A percentile compares a stretch with the other conserved stretches of the same genome.
Evolutionary conservation across 2,113 vertebrate genomes (phyloP).

Genomic region (Gambusia holbrooki): DNA sequence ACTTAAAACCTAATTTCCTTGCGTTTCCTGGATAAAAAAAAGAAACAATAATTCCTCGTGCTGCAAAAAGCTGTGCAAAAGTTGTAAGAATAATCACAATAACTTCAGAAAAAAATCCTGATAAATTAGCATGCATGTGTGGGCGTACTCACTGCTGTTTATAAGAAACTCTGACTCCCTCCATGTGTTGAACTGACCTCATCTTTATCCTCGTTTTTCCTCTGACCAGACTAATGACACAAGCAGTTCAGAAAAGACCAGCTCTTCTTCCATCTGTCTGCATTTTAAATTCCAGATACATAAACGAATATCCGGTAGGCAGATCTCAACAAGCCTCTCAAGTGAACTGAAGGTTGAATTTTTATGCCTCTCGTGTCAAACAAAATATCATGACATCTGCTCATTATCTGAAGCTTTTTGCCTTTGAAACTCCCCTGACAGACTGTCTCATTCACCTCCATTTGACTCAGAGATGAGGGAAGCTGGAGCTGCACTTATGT

Average conservation of each 20-base stretch:
- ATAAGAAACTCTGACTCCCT: neutral
- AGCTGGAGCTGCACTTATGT: constrained; percentile 41
- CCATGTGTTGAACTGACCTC: constrained; percentile 1
- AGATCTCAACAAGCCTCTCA: constrained; percentile 16
- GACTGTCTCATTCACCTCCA: constrained; percentile 69
- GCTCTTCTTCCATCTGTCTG: constrained; percentile 46
- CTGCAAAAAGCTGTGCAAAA: neutral
- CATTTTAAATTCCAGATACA: constrained; percentile 35
- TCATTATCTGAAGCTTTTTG: constrained; percentile 64
- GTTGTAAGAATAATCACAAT: neutral
- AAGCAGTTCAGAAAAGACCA: constrained; percentile 29
- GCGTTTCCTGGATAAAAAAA: too few species aligned
- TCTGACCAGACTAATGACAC: constrained; percentile 8
- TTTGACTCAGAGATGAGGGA: constrained; percentile 54
- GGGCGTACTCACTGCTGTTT: neutral
- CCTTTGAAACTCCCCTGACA: constrained; percentile 51
- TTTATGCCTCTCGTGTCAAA: constrained; percentile 50
- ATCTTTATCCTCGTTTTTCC: neutral
- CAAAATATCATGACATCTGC: constrained; percentile 74
- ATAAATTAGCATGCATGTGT: neutral
- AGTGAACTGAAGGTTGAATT: constrained; percentile 61
- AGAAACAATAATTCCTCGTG: neutral
- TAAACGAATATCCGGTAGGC: constrained; percentile 25
- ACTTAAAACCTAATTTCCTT: neutral
- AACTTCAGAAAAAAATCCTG: neutral